These are phyloP conservation scores for Hypothenemus hampei DNA, from an alignment of 1,140 invertebrate species.

Conservation along the genomic window DNA sequence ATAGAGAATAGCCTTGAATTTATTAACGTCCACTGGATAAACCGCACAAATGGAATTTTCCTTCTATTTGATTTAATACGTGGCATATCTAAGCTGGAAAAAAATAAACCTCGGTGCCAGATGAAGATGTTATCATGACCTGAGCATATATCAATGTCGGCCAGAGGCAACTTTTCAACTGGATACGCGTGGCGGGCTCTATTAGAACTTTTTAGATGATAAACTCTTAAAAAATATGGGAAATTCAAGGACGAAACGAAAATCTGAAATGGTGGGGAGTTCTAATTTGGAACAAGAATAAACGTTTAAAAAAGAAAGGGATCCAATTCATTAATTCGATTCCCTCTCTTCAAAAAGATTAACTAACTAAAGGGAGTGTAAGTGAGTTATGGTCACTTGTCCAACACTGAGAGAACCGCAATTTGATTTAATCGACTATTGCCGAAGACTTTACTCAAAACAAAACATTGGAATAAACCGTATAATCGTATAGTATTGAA, in stretches of 20 bases:
- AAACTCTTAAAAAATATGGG: too few relatives aligned
- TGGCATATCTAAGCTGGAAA: conserved; percentile 30
- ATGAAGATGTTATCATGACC: conserved; percentile 28
- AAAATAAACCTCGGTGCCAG: conserved; percentile 23
- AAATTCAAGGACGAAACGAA: too few relatives aligned
- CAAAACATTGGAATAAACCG: neutral
- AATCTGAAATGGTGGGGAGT: too few relatives aligned
- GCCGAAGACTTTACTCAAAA: neutral
- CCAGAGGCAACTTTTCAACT: neutral
- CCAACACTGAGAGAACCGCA: neutral
- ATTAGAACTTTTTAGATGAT: neutral
- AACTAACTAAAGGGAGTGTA: conserved; percentile 2
- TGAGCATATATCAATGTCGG: conserved; percentile 21
- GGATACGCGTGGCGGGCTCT: neutral
- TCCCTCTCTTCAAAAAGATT: neutral
- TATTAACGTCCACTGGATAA: conserved; percentile 30
- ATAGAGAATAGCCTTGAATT: conserved; percentile 23
- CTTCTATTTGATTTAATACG: conserved; percentile 31
- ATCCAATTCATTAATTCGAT: neutral
- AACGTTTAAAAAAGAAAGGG: too few relatives aligned
- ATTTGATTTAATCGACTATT: neutral
- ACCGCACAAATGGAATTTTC: conserved; percentile 27
- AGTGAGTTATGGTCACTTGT: conserved; percentile 4
- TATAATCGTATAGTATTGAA: conserved; percentile 14
- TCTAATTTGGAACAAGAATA: too few relatives aligned